Conservation (phyloP, 2,888 invertebrate genomes). For the Cloeon dipterum region DNA sequence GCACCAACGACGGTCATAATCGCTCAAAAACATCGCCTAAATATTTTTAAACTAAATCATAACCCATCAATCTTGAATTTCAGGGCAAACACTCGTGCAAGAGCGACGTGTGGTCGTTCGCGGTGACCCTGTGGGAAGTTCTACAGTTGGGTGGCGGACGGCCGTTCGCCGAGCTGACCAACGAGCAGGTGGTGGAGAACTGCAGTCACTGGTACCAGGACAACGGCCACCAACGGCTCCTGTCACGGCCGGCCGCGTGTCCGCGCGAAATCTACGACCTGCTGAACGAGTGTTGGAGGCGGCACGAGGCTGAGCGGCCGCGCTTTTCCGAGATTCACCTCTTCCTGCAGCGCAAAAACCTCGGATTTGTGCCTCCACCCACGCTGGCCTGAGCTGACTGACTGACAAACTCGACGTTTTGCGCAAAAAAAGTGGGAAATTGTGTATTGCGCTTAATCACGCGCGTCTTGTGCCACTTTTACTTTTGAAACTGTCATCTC, state of each 20-base stretch:
- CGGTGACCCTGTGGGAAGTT: constrained; percentile 75
- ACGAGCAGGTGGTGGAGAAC: constrained; percentile 61
- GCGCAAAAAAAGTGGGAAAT: no score
- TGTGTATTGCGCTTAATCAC: no score
- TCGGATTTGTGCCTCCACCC: constrained; percentile 29
- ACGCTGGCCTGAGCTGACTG: background rate
- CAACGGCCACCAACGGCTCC: constrained; percentile 27
- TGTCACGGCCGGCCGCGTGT: constrained; percentile 45
- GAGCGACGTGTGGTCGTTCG: constrained; percentile 82
- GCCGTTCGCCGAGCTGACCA: constrained; percentile 59
- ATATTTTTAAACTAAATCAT: no score
- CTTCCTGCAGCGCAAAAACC: constrained; percentile 48
- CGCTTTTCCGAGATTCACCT: constrained; percentile 72
- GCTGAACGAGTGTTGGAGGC: constrained; percentile 80
- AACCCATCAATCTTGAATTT: constrained; percentile 10
- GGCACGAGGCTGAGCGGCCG: constrained; percentile 56
- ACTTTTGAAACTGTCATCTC: no score
- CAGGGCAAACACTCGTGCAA: constrained; percentile 73
- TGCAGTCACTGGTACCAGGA: constrained; percentile 41
- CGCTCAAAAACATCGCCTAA: no score
- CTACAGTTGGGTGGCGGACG: constrained; percentile 54
- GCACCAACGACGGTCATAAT: no score
- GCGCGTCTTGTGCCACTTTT: no score
- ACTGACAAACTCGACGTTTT: no score
- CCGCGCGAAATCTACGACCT: constrained; percentile 75